Evolutionary conservation across 2,113 vertebrate species (phyloP).

Genomic region (Ginglymostoma cirratum): DNA sequence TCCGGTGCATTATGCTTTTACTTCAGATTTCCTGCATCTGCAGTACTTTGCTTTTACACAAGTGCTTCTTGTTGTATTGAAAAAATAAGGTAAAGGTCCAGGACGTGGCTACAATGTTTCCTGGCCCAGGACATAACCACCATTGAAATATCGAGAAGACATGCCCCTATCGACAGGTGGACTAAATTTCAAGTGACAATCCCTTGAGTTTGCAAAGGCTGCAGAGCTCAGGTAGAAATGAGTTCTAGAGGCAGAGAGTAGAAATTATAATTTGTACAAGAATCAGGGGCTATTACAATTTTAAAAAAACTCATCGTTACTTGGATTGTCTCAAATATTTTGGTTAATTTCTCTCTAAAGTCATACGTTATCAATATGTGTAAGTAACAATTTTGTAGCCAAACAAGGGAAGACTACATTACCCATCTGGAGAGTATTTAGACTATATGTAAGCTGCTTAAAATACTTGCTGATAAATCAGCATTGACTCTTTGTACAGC

Average conservation of each 20-base stretch:
- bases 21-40: no score
- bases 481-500: not conserved
- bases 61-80: not conserved
- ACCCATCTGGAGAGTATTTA: not conserved
- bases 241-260: not conserved
- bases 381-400: not conserved
- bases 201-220: not conserved
- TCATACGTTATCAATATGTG: not conserved
- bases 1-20: no score
- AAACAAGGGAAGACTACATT: not conserved
- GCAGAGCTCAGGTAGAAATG: not conserved
- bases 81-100: not conserved
- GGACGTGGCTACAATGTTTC: not conserved
- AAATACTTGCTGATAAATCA: not conserved
- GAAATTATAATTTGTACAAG: not conserved
- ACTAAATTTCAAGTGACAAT: not conserved
- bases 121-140: not conserved
- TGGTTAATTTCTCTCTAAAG: not conserved
- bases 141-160: not conserved
- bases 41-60: not conserved
- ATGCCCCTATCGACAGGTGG: no score
- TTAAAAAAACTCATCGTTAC: not conserved
- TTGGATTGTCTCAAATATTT: not conserved
- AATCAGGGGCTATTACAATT: not conserved
- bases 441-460: not conserved